phyloP scores from a whole-genome alignment of 2,888 invertebrate species.

The Oscheius sp. region DNA sequence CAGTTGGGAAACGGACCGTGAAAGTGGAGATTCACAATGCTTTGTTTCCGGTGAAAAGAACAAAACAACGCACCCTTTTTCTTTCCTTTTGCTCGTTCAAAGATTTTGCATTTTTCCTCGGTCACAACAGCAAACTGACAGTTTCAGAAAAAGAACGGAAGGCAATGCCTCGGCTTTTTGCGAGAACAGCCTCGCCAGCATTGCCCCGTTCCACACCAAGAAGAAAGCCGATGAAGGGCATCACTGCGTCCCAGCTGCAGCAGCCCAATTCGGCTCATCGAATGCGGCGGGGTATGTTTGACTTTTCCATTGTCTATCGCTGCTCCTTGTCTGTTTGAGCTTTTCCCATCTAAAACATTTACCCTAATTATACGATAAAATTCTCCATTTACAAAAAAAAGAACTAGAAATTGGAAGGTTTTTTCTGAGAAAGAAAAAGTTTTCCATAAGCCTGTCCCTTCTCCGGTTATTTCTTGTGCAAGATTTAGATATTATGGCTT shows the following conservation, averaged over 20 bases:
- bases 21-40: too few relatives aligned
- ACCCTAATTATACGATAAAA: not conserved
- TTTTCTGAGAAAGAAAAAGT: too few relatives aligned
- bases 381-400: not conserved
- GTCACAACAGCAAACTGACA: not conserved
- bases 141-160: too few relatives aligned
- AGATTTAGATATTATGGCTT: too few relatives aligned
- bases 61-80: not conserved
- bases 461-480: too few relatives aligned
- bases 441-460: too few relatives aligned
- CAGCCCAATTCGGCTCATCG: constrained; percentile 10
- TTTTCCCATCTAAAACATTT: not conserved
- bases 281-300: constrained; percentile 17
- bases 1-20: too few relatives aligned
- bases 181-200: constrained; percentile 38
- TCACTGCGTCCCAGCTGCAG: not conserved
- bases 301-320: not conserved
- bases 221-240: constrained; percentile 32
- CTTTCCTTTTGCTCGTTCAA: not conserved
- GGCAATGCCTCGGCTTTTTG: constrained; percentile 35
- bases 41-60: too few relatives aligned
- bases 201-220: constrained; percentile 41
- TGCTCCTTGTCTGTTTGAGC: not conserved
- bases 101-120: not conserved
- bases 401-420: not conserved